Conservation (phyloP, 2,797 vertebrate genomes). For the Cichlasoma orientale region DNA sequence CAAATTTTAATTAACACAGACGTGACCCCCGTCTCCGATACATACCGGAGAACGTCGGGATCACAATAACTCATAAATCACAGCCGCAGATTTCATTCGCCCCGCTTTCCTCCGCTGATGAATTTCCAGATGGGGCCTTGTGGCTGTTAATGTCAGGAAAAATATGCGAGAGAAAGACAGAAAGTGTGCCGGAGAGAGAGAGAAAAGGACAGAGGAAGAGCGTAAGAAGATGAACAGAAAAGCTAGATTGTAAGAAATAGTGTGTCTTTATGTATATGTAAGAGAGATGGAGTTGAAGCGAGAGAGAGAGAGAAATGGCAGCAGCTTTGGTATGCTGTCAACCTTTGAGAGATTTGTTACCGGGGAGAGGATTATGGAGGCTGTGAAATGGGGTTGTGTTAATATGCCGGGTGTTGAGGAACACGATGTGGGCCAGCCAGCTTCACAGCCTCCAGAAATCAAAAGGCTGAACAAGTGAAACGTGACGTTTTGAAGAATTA, state of each 20-base stretch:
- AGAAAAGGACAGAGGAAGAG: conserved; percentile 9
- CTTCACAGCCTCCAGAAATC: conserved; percentile 58
- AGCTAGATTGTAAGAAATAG: conserved; percentile 36
- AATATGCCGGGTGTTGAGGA: conserved; percentile 66
- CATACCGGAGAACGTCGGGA: conserved; percentile 69
- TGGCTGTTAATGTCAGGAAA: conserved; percentile 67
- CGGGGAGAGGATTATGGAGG: conserved; percentile 68
- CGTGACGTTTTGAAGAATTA: conserved; percentile 44
- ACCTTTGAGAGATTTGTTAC: conserved; percentile 75
- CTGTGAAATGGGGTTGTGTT: conserved; percentile 73
- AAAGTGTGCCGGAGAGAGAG: conserved; percentile 12
- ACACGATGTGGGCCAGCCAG: conserved; percentile 51
- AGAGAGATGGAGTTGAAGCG: conserved; percentile 34
- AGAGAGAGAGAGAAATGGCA: conserved; percentile 46
- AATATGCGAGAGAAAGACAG: conserved; percentile 36
- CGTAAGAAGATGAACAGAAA: conserved; percentile 39
- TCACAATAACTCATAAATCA: conserved; percentile 82
- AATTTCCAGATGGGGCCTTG: conserved; percentile 72
- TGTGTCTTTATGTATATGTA: conserved; percentile 48
- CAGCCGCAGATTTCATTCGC: conserved; percentile 70
- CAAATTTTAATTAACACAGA: conserved; percentile 82
- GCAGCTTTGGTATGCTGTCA: conserved; percentile 59
- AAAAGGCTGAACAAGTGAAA: conserved; percentile 56
- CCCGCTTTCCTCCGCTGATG: conserved; percentile 66
- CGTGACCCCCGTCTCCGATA: conserved; percentile 74